Conservation (phyloP, 2,797 vertebrate genomes). For the Paguma larvata region DNA sequence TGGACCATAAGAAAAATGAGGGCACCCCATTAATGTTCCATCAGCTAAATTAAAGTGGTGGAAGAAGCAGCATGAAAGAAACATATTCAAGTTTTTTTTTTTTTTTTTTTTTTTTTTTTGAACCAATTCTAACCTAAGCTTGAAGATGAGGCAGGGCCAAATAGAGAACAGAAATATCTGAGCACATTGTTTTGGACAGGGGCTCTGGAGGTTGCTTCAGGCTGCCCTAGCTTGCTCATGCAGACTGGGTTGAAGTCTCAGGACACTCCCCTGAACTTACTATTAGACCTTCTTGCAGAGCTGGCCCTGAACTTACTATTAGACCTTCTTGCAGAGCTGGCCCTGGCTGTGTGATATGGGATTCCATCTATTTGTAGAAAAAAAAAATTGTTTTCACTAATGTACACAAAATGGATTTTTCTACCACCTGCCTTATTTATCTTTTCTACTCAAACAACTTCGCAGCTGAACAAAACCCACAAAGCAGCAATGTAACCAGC, state of each 20-base stretch:
- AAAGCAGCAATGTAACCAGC: background rate
- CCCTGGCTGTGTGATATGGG: background rate
- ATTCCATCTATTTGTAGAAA: background rate
- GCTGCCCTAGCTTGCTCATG: background rate
- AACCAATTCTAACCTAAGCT: background rate
- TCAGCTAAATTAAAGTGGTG: background rate
- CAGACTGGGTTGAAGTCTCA: background rate
- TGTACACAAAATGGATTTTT: background rate
- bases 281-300: background rate
- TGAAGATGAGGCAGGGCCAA: background rate
- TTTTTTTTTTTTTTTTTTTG: background rate
- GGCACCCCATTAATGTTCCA: background rate
- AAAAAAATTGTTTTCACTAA: background rate
- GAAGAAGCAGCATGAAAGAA: background rate
- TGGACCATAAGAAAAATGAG: background rate
- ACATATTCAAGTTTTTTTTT: background rate
- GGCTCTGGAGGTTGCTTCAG: background rate
- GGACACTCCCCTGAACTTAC: background rate
- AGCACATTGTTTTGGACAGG: background rate
- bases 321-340: background rate
- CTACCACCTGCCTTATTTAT: background rate
- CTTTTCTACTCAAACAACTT: background rate
- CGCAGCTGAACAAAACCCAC: background rate
- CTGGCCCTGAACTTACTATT: too few relatives aligned
- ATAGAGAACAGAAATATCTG: background rate